A percentile compares a stretch with the other conserved stretches of the same genome.
Evolutionary conservation across 2,113 vertebrate species (phyloP).

Genomic region (Chroicocephalus ridibundus): DNA sequence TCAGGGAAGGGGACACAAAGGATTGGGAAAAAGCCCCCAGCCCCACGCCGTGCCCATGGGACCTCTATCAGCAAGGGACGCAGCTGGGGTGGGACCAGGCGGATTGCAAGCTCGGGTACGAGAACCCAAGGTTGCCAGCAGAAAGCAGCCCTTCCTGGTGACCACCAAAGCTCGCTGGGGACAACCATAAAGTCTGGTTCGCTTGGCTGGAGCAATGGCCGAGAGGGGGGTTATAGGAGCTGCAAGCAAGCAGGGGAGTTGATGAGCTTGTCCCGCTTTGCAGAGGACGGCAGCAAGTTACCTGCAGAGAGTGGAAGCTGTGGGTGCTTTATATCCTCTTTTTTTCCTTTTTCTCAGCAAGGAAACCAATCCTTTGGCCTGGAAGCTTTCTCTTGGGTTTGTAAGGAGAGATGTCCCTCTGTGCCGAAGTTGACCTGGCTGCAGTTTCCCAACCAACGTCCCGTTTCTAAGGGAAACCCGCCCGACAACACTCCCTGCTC

Average conservation of each 20-base stretch:
- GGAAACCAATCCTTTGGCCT: neutral
- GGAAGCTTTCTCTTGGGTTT: neutral
- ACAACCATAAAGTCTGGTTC: neutral
- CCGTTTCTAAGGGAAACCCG: neutral
- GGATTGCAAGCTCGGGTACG: fast-evolving
- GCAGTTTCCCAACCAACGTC: neutral
- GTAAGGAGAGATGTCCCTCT: neutral
- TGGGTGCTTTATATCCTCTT: neutral
- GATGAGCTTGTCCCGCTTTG: neutral
- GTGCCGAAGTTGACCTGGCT: neutral
- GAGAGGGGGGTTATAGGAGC: neutral
- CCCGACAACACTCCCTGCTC: neutral
- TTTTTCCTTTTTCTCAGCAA: neutral
- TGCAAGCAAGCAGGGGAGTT: neutral
- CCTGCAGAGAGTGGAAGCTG: neutral
- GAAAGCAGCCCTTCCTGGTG: neutral
- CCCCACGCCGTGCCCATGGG: fast-evolving
- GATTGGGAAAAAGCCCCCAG: neutral
- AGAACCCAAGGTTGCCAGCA: neutral
- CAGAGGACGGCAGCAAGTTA: neutral
- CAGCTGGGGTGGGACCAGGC: neutral
- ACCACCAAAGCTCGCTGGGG: neutral
- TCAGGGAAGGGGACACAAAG: neutral
- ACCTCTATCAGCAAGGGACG: neutral
- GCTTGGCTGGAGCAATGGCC: fast-evolving